phyloP scores from a whole-genome alignment of 1,140 invertebrate genomes.

The Hyposmocoma kahamanoa region DNA sequence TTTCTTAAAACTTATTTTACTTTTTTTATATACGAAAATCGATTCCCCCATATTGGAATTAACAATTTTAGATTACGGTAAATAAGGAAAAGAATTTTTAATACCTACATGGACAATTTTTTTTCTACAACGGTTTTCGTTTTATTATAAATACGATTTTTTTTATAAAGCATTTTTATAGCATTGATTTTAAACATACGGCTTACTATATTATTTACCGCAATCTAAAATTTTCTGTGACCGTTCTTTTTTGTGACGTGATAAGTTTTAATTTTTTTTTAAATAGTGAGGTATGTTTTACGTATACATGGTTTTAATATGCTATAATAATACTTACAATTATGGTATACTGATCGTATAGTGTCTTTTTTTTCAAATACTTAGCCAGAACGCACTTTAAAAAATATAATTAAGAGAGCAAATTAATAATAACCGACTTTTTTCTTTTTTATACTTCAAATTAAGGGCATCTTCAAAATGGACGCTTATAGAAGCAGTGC shows the following conservation, averaged over 20 bases:
- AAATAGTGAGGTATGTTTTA: constrained; percentile 69
- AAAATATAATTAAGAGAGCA: constrained; percentile 16
- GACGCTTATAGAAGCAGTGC: neutral
- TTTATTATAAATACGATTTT: neutral
- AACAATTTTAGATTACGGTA: too few relatives aligned
- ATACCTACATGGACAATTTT: neutral
- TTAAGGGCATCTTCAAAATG: neutral
- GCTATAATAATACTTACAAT: constrained; percentile 3
- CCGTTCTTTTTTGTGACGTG: too few relatives aligned
- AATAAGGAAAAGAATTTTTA: too few relatives aligned
- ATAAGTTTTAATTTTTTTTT: constrained; percentile 17
- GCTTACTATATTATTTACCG: neutral
- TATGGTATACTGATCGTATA: constrained; percentile 56
- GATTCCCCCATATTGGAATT: too few relatives aligned
- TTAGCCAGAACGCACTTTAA: too few relatives aligned
- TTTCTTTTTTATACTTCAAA: constrained; percentile 6
- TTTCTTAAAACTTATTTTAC: too few relatives aligned
- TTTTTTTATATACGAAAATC: too few relatives aligned
- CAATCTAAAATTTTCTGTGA: too few relatives aligned
- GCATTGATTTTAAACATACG: neutral
- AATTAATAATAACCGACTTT: constrained; percentile 14
- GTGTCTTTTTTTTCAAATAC: constrained; percentile 40
- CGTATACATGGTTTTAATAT: constrained; percentile 62
- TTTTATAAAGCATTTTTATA: neutral
- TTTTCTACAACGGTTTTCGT: neutral